Evolutionary conservation across 1,140 invertebrate genomes (phyloP), one percentile per base, ranked within the genome.

Genomic region (Theocolax elegans): DNA sequence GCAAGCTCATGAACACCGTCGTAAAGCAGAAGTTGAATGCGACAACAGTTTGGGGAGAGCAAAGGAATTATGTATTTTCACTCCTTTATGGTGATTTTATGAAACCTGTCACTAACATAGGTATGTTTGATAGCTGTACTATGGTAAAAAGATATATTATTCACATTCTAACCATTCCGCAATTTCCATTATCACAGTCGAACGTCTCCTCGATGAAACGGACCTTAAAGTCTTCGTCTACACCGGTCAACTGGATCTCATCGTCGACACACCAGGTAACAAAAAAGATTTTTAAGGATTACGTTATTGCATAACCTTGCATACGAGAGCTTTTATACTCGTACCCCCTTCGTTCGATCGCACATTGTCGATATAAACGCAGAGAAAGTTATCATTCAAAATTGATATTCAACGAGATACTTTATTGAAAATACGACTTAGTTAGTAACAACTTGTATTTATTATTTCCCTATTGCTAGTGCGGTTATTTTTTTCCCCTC

Each of bases 71-170:
- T 0, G 93, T 95, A 0, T 95, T 95, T 80, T 66, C 77, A 38
- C 81, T 78, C 13, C 87, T 94, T 27, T 72, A 64, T 17, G 88
- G 72, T 19, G 94, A 96, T 78, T 96, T 96, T 75, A 96, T 96
- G 94, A 94, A 93, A 78, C 92, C 94, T 13, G 93, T 93, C 25
- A 89, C 90, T 12, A 77, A 91, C 49, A 87, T 90, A 76, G 88
- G 90, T 92, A 79, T 81, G 83, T 79, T 42, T 6, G 21, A 67
- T 49, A n/a, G n/a, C n/a, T n/a, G n/a, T n/a, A n/a, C n/a, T n/a
- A n/a, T n/a, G n/a, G n/a, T n/a, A n/a, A n/a, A n/a, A n/a, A n/a
- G n/a, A n/a, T n/a, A n/a, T n/a, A n/a, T n/a, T n/a, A n/a, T n/a
- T n/a, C n/a, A n/a, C n/a, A n/a, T n/a, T n/a, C n/a, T n/a, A n/a